These are phyloP conservation scores for Sialia sialis DNA, from an alignment of 2,113 vertebrate genomes.

Conservation along the genomic window DNA sequence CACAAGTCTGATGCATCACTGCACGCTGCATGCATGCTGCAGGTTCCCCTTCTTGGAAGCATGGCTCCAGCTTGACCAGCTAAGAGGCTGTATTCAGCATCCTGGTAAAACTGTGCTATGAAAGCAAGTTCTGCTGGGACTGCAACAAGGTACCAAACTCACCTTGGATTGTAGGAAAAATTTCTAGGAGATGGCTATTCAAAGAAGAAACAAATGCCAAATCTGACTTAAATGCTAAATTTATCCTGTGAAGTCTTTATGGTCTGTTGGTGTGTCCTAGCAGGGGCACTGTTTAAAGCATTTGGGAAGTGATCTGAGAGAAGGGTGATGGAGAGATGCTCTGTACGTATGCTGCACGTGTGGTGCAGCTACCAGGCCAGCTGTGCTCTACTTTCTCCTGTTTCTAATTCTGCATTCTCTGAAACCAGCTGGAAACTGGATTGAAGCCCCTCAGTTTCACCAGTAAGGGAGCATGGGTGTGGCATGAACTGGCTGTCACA, in stretches of 20 bases:
- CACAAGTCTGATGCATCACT: conserved; percentile 20
- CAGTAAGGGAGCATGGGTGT: neutral
- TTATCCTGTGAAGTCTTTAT: neutral
- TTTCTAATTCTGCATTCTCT: neutral
- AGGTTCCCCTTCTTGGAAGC: conserved; percentile 24
- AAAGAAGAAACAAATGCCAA: neutral
- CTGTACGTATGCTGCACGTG: neutral
- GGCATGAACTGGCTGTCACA: neutral
- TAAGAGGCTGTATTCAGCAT: neutral
- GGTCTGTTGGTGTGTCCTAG: neutral
- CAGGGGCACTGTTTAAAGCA: neutral
- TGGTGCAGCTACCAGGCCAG: neutral
- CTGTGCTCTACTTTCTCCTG: neutral
- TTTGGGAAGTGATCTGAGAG: neutral
- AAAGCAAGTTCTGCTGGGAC: conserved; percentile 34
- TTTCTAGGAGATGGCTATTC: neutral
- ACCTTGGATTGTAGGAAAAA: neutral
- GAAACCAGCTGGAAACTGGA: neutral
- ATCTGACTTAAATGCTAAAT: neutral
- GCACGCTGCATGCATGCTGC: conserved; percentile 46
- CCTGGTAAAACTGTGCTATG: conserved; percentile 31
- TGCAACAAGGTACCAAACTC: neutral
- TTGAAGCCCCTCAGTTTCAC: neutral
- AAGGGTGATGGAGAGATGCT: neutral
- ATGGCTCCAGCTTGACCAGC: conserved; percentile 35